phyloP scores from a whole-genome alignment of 92 coral and sea anemone species.

The Pocillopora grandis region DNA sequence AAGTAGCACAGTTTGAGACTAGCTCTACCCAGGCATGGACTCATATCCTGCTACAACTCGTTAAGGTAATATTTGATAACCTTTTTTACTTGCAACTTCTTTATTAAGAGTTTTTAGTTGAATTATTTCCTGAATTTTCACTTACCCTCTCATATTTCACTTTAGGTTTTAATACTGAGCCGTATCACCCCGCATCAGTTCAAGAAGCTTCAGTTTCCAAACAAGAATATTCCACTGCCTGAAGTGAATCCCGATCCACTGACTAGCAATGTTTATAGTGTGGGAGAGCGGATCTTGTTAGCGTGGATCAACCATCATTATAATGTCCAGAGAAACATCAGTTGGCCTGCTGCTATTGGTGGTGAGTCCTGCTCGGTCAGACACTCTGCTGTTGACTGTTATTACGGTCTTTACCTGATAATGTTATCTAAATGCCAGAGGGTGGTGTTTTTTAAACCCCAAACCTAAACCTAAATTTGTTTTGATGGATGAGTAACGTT shows the following conservation, averaged over 20 bases:
- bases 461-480: too few relatives aligned
- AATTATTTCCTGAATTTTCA: not conserved
- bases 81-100: constrained; percentile 31
- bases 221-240: constrained; percentile 61
- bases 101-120: too few relatives aligned
- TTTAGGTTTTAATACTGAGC: constrained; percentile 82
- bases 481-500: too few relatives aligned
- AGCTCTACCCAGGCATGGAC: constrained; percentile 91
- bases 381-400: too few relatives aligned
- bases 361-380: constrained; percentile 40
- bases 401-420: too few relatives aligned
- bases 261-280: constrained; percentile 94
- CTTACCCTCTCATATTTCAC: constrained; percentile 8
- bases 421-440: not conserved
- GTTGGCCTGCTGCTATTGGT: constrained; percentile 87
- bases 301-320: constrained; percentile 97
- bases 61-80: constrained; percentile 65
- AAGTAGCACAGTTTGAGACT: constrained; percentile 58
- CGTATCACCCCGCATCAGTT: constrained; percentile 98
- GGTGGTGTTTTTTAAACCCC: too few relatives aligned
- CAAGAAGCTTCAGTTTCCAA: constrained; percentile 81
- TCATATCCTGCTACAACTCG: constrained; percentile 75
- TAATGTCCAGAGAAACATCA: constrained; percentile 73
- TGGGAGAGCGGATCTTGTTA: constrained; percentile 91
- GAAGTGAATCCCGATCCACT: constrained; percentile 90